A percentile compares a stretch with the other conserved stretches of the same genome.
Conservation (phyloP, 2,113 vertebrate genomes). For the Ailurus styani region DNA sequence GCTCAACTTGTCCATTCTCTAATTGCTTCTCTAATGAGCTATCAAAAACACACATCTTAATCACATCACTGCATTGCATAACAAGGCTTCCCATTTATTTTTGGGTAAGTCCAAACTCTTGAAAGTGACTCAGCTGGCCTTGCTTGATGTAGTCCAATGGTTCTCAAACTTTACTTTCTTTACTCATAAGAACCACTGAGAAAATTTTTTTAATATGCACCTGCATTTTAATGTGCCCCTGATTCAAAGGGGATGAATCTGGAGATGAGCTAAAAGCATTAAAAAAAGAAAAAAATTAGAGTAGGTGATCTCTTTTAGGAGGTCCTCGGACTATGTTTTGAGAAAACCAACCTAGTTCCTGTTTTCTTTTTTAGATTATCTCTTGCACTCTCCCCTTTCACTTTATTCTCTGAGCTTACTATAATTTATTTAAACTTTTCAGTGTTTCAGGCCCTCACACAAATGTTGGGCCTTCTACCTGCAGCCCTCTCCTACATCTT, state of each 20-base stretch:
- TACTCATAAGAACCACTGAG: not conserved
- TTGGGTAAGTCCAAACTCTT: not conserved
- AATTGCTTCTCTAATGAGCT: not conserved
- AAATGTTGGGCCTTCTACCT: not conserved
- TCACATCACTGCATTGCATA: not conserved
- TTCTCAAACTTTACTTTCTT: constrained; percentile 14
- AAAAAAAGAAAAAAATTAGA: not conserved
- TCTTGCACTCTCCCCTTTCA: not conserved
- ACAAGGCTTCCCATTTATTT: constrained; percentile 25
- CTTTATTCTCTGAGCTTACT: not conserved
- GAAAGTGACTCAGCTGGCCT: not conserved
- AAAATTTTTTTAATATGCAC: not conserved
- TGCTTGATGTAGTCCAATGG: not conserved
- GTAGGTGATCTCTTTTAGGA: not conserved
- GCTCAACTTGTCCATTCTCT: constrained; percentile 22
- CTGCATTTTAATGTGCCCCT: not conserved
- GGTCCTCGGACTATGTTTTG: not conserved
- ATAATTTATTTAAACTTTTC: not conserved
- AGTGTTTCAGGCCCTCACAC: not conserved
- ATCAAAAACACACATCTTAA: constrained; percentile 15
- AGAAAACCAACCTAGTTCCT: not conserved
- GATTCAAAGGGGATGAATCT: not conserved
- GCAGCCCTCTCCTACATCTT: not conserved
- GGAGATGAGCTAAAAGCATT: not conserved
- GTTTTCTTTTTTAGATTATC: not conserved